Evolutionary conservation across 2,113 vertebrate species (phyloP).

Genomic region (Pavo muticus): DNA sequence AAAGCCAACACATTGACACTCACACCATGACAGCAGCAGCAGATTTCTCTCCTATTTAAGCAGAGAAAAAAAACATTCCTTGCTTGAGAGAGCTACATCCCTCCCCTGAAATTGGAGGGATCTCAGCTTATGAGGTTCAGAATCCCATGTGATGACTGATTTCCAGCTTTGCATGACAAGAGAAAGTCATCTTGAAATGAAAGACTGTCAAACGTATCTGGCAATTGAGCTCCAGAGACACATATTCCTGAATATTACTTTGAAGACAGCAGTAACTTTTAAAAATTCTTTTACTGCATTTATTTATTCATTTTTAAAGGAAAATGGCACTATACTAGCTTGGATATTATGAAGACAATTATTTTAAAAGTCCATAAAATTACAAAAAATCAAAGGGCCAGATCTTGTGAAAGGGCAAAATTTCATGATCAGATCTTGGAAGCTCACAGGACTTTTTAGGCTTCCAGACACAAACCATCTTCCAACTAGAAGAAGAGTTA

Average conservation of each 20-base stretch:
- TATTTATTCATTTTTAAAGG: not conserved
- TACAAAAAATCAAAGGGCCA: not conserved
- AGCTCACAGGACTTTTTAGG: not conserved
- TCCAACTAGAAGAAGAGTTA: not conserved
- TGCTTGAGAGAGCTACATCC: not conserved
- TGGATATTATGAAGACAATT: not conserved
- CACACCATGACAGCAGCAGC: not conserved
- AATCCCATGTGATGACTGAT: not conserved
- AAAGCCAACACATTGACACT: not conserved
- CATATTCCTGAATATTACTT: not conserved
- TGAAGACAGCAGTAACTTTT: not conserved
- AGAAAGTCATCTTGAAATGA: slow-evolving; percentile 10
- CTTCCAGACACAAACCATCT: not conserved
- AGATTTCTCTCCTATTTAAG: not conserved
- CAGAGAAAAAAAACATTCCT: not conserved
- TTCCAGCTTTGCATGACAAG: not conserved
- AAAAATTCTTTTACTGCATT: not conserved
- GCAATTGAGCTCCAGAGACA: not conserved
- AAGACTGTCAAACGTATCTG: not conserved
- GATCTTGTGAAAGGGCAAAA: not conserved
- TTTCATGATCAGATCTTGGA: not conserved
- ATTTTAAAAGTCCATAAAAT: not conserved
- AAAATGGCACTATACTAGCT: not conserved
- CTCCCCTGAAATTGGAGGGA: not conserved
- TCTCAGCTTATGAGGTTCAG: not conserved